Base-by-base conservation (phyloP, 2,113 vertebrate species). In the Saccopteryx leptura region DNA sequence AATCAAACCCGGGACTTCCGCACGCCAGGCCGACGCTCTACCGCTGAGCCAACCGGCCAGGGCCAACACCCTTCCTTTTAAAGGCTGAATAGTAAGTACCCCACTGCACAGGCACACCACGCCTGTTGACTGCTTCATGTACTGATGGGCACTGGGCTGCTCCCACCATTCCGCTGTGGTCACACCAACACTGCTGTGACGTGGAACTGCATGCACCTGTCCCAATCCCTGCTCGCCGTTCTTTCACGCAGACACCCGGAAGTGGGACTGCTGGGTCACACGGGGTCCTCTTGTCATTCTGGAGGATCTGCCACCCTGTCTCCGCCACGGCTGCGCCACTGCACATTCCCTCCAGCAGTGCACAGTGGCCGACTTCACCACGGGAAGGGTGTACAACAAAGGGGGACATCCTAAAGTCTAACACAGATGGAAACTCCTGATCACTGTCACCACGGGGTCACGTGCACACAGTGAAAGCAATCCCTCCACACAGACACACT, bases 151-250 rank as follows among this genome's bases (percentile, higher is more conserved):
- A 15, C 23, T 7, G 24, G 11, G 56, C 1, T 33, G 79, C 52
- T 68, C 28, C 71, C 26, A 19, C 5, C 26, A 48, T 11, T 21
- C 39, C 54, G 56, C 79, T 7, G 12, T 13, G 6, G 31, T 68
- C 54, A 17, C 5, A 11, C 26, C 0, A 24, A 5, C 5, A 31
- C 12, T 14, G 69, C 60, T 46, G 1, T 11, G 58, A 24, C 19
- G 12, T 0, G 8, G 24, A 7, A 5, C 15, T 18, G 15, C 0
- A 7, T 4, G 0, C 14, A 17, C 3, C 54, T 10, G 11, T 71
- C 28, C 8, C 48, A 11, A 31, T 4, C 14, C 54, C 21, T 19
- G 28, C 18, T 56, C 12, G 24, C 11, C 28, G 19, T 28, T n/a
- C n/a, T 13, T 19, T 48, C 10, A 33, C 17, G 2, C 9, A 8